Percentiles rank a stretch among this genome's conserved stretches.
Conservation (phyloP, 2,888 invertebrate genomes). For the Julus scandinavius region DNA sequence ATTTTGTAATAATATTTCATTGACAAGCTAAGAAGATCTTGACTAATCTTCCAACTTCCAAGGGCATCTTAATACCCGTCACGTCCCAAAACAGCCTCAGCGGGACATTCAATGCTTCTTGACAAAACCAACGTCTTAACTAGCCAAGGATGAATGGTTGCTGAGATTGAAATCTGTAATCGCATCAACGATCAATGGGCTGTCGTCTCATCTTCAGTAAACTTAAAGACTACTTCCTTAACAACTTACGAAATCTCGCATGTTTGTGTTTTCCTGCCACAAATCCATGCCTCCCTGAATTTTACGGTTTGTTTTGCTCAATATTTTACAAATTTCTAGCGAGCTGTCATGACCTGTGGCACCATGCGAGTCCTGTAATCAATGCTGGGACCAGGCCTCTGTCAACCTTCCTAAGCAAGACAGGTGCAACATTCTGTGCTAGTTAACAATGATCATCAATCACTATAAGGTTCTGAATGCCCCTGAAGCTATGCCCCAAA, state of each 20-base stretch:
- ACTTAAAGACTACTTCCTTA: background rate
- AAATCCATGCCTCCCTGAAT: constrained; percentile 6
- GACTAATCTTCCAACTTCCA: background rate
- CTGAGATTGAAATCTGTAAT: constrained; percentile 1
- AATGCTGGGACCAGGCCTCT: background rate
- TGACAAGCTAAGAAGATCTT: background rate
- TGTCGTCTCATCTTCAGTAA: constrained; percentile 3
- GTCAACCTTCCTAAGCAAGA: background rate
- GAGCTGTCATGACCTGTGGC: constrained; percentile 43
- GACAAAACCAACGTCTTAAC: background rate
- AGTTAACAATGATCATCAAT: constrained; percentile 30
- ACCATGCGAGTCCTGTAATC: background rate
- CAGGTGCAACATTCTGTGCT: background rate
- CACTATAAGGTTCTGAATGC: background rate
- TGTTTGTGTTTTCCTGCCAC: constrained; percentile 26
- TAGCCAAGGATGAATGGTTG: background rate
- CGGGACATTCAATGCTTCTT: background rate
- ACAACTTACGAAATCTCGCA: background rate
- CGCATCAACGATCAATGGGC: constrained; percentile 19
- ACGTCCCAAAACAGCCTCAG: background rate
- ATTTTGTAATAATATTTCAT: background rate
- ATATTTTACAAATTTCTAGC: background rate
- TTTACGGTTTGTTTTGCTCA: constrained; percentile 37
- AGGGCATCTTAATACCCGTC: background rate
- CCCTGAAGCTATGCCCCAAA: background rate